Base-by-base conservation (phyloP, 2,888 invertebrate genomes). In the Hydropsyche betteni region DNA sequence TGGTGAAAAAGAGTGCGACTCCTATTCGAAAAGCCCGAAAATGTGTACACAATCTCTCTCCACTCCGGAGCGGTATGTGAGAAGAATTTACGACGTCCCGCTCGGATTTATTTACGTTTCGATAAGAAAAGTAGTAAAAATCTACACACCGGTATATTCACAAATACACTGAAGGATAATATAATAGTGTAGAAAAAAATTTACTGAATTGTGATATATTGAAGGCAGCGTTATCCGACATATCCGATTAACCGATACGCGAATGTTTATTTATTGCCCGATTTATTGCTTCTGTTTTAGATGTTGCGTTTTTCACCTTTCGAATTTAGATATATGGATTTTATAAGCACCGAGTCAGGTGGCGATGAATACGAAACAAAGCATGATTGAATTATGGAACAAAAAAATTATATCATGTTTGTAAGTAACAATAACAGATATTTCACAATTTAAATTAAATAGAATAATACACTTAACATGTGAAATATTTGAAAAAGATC, bases 71-170 rank as follows among this genome's bases (percentile, higher is more conserved):
- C 36, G 69, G 50, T 50, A 69, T 51, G 44, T 50, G 69, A 69
- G 69, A 58, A 58, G 72, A 58, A 72, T 72, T 72, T 72, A 72
- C 38, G 55, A 58, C 33, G 38, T 44, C 44, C 58, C 53, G 34
- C 72, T 55, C 6, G 33, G 61, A 72, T 72, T 72, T 72, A 72
- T 72, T 72, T 72, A 72, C 72, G 55, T 72, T 72, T 72, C 55
- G 72, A 72, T 72, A 72, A 72, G 72, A 70, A 53, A 52, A 70
- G 36, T 36, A 36, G 64, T 64, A 64, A 64, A 64, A 64, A 64
- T 36, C 10, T 64, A 64, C 36, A 64, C 36, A 64, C n/a, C 33
- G 2, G 12, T 8, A 10, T 5, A 64, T 34, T 34, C n/a, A 64
- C 61, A 33, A 34, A 33, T 5, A 64, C 36, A 36, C 61, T 33